Base-by-base conservation (phyloP, 2,113 vertebrate species). In the Pseudolaguvia tuberculata region DNA sequence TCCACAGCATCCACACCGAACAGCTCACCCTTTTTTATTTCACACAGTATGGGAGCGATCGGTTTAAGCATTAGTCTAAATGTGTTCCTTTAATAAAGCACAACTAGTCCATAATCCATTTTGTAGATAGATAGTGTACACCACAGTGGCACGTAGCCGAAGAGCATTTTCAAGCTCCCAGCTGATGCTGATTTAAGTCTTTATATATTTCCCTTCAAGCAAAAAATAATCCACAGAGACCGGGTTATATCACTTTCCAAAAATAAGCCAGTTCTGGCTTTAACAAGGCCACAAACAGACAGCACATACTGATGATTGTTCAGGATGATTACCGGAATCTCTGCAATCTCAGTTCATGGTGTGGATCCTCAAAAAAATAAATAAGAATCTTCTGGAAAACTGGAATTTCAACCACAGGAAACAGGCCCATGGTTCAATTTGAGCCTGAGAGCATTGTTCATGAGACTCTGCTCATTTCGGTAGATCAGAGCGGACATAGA, bases 51-150 rank as follows among this genome's bases (percentile, higher is more conserved):
- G 50, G 18, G 39, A 58, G 63, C 18, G 58, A 47, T 17, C 18
- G 14, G 23, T 70, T 57, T 52, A 12, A 66, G n/a, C 25, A 45
- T 45, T 70, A 70, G 65, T 68, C 53, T 21, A 27, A 67, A 39
- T 8, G 47, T 21, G 20, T 61, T 20, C n/a, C 53, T 67, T 56
- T 53, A 25, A 50, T 27, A 27, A 70, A 52, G 31, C 66, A 70
- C 59, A 51, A 63, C 29, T 63, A 55, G 75, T 77, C 67, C 75
- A 77, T 77, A 71, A 71, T 71, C 75, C 75, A 71, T 69, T 21
- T 10, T n/a, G 75, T 45, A 70, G 66, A 62, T 18, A 10, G 56
- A 14, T 15, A 42, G n/a, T n/a, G n/a, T n/a, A 62, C n/a, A 52
- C 45, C 53, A 51, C 55, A 45, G 23, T 61, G 21, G 31, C 66